Base-by-base conservation (phyloP, 2,113 vertebrate species). In the Ceuthmochares aereus region DNA sequence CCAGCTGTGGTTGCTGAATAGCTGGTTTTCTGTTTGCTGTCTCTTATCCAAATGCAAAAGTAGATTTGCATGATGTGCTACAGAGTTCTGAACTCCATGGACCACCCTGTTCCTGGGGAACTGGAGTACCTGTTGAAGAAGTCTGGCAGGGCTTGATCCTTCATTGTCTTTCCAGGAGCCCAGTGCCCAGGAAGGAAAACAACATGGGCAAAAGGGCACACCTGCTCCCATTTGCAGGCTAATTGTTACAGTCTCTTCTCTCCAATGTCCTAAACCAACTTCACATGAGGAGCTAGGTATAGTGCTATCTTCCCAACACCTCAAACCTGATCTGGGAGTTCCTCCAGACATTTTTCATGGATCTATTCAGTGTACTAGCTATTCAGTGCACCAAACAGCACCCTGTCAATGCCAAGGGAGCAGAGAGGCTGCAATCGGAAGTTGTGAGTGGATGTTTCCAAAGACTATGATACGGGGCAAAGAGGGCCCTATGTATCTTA, bases 181-280 rank as follows among this genome's bases (percentile, higher is more conserved):
- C 40, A 49, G 59, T 29, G 26, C 9, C 13, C 2, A 25, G 4
- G 20, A 19, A 73, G 9, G 32, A 75, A 84, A 79, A 30, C 5
- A 19, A 0, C 6, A 14, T 27, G 7, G 19, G 10, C 29, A 81
- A 54, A 45, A 20, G 18, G 12, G 17, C 4, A 5, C 5, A 1
- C 14, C 9, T 82, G 18, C 4, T 5, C 5, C 3, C 2, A 3
- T 0, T 34, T 32, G 6, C 14, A 60, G 4, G 2, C 78, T 63
- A 40, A 55, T 56, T 43, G 34, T 15, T 4, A 17, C 14, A n/a
- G 7, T 37, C 15, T 9, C 9, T 81, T 93, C 42, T 55, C 52
- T 93, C 7, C 18, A 4, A 5, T 19, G 43, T 40, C 49, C 16
- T 87, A 20, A n/a, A 62, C 13, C 5, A 58, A 5, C 12, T 87